Evolutionary conservation across 2,888 invertebrate genomes (phyloP), one percentile per base, ranked within the genome.

Genomic region (Andrena marginata): DNA sequence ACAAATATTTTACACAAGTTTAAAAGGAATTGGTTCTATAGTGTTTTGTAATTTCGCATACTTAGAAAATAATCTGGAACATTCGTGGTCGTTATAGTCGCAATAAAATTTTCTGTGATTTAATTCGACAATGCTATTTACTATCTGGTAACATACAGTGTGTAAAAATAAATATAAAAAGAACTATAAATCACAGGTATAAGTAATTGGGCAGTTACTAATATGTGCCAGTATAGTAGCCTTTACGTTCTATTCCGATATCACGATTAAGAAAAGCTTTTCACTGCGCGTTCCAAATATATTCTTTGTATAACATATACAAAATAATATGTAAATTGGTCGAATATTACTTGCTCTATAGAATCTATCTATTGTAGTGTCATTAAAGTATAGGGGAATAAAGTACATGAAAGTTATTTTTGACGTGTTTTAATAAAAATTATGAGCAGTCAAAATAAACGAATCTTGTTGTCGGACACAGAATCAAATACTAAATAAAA

Each of bases 111-210:
- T 70, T 60, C 33, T 62, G 35, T 74, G 56, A 80, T 76, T 76
- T 56, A 70, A 81, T 74, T 77, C 29, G 60, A n/a, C 59, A 81
- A 82, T 78, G 26, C 51, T 70, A 76, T 70, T 78, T 59, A 71
- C 67, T 65, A 74, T 68, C 59, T 80, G 83, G 71, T 86, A 86
- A 83, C 70, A 60, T 81, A 79, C 80, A 71, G 70, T 48, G 48
- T 71, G 54, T 80, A 85, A 78, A 85, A 85, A 85, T 85, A 86
- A 86, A 85, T 86, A 86, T 51, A 74, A 85, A 85, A 82, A 76
- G 77, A 85, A 84, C 64, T 85, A 77, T 78, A 81, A 78, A 86
- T 86, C 85, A 83, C 85, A 85, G 83, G 76, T 77, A 80, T 16
- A 77, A 80, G 71, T 80, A 85, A 85, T 86, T 59, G 73, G 76